phyloP scores from a whole-genome alignment of 2,888 invertebrate genomes.

The Mylabris sibirica region DNA sequence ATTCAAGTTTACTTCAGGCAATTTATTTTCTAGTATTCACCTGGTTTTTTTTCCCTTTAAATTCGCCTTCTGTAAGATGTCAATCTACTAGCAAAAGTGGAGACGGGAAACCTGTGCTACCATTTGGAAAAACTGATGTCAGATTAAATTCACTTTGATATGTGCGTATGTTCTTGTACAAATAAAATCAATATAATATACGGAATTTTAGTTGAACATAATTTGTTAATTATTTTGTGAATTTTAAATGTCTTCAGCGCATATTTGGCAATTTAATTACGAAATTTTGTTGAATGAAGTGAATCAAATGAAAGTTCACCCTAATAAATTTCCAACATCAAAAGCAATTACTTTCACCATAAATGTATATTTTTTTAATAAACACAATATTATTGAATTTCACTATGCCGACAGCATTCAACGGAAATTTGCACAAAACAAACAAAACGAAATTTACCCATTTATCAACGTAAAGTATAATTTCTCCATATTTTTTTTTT shows the following conservation, averaged over 20 bases:
- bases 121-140: no score
- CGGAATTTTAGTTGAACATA: no score
- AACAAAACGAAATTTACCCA: neutral
- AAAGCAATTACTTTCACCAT: neutral
- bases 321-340: neutral
- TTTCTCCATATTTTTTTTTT: neutral
- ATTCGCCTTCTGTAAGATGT: no score
- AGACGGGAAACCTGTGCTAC: no score
- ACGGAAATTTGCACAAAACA: neutral
- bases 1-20: no score
- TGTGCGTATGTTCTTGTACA: no score
- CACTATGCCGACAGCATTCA: neutral
- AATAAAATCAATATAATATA: no score
- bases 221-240: no score
- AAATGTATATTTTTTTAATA: slow-evolving; percentile 1
- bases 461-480: neutral
- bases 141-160: no score
- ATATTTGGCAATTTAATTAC: neutral
- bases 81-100: no score
- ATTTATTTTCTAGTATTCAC: no score
- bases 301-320: slow-evolving; percentile 4
- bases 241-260: neutral
- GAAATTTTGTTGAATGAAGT: neutral
- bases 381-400: neutral
- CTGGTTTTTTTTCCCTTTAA: no score